Conservation (phyloP, 2,888 invertebrate genomes). For the Nebria salina region DNA sequence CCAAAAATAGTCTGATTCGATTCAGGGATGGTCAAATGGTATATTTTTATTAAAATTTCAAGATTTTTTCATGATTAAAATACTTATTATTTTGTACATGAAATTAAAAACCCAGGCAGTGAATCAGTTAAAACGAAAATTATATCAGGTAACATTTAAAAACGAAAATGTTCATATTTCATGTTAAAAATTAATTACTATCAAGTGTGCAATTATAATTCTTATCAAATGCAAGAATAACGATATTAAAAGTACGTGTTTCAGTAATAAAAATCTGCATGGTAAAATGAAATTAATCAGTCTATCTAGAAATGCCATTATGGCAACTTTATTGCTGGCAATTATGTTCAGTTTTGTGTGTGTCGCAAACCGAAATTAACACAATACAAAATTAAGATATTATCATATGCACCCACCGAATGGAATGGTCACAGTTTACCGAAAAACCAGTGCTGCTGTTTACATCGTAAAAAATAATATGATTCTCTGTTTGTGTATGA, state of each 20-base stretch:
- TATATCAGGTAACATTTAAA: not conserved
- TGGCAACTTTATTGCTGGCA: constrained; percentile 35
- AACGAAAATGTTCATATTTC: not conserved
- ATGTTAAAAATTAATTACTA: not conserved
- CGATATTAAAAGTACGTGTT: not conserved
- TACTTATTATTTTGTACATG: too few species aligned
- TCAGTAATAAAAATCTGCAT: constrained; percentile 26
- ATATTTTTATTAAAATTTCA: too few species aligned
- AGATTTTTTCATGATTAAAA: too few species aligned
- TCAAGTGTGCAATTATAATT: not conserved
- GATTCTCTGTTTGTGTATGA: not conserved
- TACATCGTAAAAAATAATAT: constrained; percentile 14
- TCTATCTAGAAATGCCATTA: constrained; percentile 32
- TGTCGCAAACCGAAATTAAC: constrained; percentile 34
- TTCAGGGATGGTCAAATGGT: too few species aligned
- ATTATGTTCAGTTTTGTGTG: constrained; percentile 33
- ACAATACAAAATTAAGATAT: constrained; percentile 39
- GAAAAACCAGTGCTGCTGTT: constrained; percentile 2
- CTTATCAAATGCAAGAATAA: not conserved
- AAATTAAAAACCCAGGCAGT: too few species aligned
- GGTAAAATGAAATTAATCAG: constrained; percentile 38
- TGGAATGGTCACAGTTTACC: not conserved
- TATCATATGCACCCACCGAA: constrained; percentile 11
- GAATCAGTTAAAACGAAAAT: too few species aligned
- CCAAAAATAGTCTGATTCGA: too few species aligned